Base-by-base conservation (phyloP, 1,140 invertebrate genomes). In the Cotesia typhae region DNA sequence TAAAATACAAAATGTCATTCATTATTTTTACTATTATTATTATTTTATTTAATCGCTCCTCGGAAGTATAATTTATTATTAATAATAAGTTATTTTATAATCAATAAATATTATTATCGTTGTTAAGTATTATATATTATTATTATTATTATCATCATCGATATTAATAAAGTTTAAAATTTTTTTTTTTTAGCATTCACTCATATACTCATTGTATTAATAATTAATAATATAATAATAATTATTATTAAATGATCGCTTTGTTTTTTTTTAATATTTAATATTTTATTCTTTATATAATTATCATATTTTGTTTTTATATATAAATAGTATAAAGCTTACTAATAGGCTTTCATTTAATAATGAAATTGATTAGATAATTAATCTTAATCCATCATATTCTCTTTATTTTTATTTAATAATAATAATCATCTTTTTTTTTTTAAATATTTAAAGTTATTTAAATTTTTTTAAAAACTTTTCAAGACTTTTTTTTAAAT, bases 261-360 rank as follows among this genome's bases (percentile, higher is more conserved):
- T 67, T 55, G 20, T 66, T 65, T 36, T 12, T 69, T 17, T 59
- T 20, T 28, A 28, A 28, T 28, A 28, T 28, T 28, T 28, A 28
- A 28, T 28, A 28, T 28, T 28, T 28, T 28, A 28, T 28, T 28
- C 28, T 69, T 47, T 69, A 37, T 60, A 41, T 68, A 12, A 55
- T 55, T 55, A 12, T 5, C 14, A 35, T 59, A 41, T 41, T 71
- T 71, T 68, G n/a, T 14, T 72, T 73, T 72, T 74, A 75, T 76
- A 78, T 81, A 81, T 81, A 80, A 80, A 79, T 80, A 79, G 79
- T 81, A 81, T 77, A 81, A 81, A 81, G 80, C 80, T 81, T 80
- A 81, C 80, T 81, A 81, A 76, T 80, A 81, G 80, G 80, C 80
- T 80, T 76, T 80, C 78, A 75, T 80, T 79, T 73, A 81, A 77